A percentile compares a stretch with the other conserved stretches of the same genome.
phyloP scores from a whole-genome alignment of 1,140 invertebrate genomes.

The Brachystomella parvula region DNA sequence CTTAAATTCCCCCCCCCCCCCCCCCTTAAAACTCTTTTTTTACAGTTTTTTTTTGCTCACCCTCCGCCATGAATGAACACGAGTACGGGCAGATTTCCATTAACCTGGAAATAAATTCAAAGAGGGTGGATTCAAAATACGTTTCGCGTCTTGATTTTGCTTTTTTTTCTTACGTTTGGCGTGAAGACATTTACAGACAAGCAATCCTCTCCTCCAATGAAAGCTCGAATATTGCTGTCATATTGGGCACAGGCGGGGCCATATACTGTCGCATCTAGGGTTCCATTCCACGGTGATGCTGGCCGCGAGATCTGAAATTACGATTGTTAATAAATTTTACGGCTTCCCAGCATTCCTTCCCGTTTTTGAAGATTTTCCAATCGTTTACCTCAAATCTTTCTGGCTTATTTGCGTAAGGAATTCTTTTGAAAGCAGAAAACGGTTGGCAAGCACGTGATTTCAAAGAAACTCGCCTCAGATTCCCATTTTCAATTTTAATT shows the following conservation, averaged over 20 bases:
- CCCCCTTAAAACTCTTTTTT: too few relatives aligned
- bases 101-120: not conserved
- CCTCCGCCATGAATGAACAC: conserved; percentile 39
- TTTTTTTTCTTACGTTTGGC: conserved; percentile 23
- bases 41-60: conserved; percentile 15
- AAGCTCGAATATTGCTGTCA: too few relatives aligned
- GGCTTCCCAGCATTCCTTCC: too few relatives aligned
- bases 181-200: conserved; percentile 24
- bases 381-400: conserved; percentile 3
- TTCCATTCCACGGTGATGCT: conserved; percentile 42
- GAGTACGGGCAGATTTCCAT: conserved; percentile 9
- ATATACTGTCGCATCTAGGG: too few relatives aligned
- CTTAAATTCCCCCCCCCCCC: too few relatives aligned
- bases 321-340: not conserved
- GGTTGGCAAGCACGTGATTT: not conserved
- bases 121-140: too few relatives aligned
- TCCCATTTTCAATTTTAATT: too few relatives aligned
- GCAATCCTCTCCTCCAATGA: conserved; percentile 32
- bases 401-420: conserved; percentile 9
- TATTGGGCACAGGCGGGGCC: too few relatives aligned
- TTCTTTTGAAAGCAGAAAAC: conserved; percentile 6
- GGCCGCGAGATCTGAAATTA: conserved; percentile 39
- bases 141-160: not conserved
- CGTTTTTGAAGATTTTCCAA: not conserved
- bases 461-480: not conserved